Conservation (phyloP, 2,888 invertebrate species). For the Gibbula magus region DNA sequence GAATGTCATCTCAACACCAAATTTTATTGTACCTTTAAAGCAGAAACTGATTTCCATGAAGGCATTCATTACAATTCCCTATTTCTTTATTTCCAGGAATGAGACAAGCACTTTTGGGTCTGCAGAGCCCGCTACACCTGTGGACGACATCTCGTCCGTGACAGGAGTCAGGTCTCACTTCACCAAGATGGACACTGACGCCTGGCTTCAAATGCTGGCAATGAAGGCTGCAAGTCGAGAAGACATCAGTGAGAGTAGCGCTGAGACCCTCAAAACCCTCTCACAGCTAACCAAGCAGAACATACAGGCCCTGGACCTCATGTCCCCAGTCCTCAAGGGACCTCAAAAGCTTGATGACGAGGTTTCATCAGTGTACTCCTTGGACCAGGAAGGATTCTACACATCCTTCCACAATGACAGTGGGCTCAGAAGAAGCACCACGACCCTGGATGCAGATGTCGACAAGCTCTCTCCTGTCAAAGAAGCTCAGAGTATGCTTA, state of each 20-base stretch:
- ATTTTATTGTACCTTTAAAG: no score
- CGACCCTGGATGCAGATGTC: slow-evolving; percentile 53
- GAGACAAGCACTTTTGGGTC: slow-evolving; percentile 63
- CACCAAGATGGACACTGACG: slow-evolving; percentile 59
- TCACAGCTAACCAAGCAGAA: slow-evolving; percentile 63
- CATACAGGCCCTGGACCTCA: slow-evolving; percentile 62
- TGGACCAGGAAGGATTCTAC: slow-evolving; percentile 97
- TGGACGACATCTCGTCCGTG: slow-evolving; percentile 53
- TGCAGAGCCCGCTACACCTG: slow-evolving; percentile 57
- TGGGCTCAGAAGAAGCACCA: slow-evolving; percentile 79
- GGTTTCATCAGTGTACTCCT: slow-evolving; percentile 89
- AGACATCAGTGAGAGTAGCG: slow-evolving; percentile 53
- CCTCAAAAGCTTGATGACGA: slow-evolving; percentile 55
- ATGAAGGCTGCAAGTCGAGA: slow-evolving; percentile 60
- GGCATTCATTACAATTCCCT: no score
- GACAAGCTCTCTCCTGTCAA: slow-evolving; percentile 52
- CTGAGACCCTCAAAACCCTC: slow-evolving; percentile 53
- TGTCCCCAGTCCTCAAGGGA: slow-evolving; percentile 49
- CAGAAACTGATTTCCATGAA: no score
- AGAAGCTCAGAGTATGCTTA: slow-evolving; percentile 57
- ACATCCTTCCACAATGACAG: slow-evolving; percentile 98
- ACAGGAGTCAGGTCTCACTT: slow-evolving; percentile 49
- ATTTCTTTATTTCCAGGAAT: slow-evolving; percentile 51
- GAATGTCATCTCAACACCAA: no score
- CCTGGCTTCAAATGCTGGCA: slow-evolving; percentile 66